Percentiles rank a stretch among this genome's conserved stretches.
Conservation (phyloP, 2,113 vertebrate species). For the Echinops telfairi region DNA sequence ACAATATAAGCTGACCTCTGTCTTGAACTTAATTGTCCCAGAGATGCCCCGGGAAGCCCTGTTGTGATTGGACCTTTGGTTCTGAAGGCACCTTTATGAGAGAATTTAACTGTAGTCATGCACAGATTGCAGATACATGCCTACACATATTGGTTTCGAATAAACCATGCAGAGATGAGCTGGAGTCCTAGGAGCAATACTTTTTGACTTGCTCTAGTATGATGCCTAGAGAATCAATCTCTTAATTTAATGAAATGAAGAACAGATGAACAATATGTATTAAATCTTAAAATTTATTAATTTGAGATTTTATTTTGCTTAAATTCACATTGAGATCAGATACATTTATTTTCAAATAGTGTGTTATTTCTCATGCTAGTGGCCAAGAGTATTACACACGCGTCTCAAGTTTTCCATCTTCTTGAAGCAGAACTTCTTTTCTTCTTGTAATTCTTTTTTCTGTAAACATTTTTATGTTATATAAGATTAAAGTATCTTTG, state of each 20-base stretch:
- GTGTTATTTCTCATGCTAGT: neutral
- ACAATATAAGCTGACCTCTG: no score
- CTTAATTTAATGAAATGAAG: neutral
- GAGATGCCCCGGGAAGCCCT: no score
- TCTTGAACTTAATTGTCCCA: no score
- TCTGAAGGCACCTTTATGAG: no score
- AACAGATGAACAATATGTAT: neutral
- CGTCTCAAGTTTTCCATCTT: neutral
- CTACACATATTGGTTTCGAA: no score
- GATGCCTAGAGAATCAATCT: neutral
- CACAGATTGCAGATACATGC: no score
- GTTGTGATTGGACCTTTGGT: no score
- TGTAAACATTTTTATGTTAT: constrained; percentile 26
- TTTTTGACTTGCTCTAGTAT: neutral
- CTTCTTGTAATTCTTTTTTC: neutral
- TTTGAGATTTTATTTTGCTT: constrained; percentile 42
- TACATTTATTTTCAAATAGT: constrained; percentile 4
- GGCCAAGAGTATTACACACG: neutral
- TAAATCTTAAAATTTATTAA: constrained; percentile 11
- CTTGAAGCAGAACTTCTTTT: neutral
- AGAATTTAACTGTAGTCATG: no score
- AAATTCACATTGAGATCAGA: constrained; percentile 35
- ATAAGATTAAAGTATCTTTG: neutral
- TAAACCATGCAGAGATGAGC: no score
- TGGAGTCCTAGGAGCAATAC: no score